Conservation (phyloP, 2,113 vertebrate genomes). For the Micromys minutus region DNA sequence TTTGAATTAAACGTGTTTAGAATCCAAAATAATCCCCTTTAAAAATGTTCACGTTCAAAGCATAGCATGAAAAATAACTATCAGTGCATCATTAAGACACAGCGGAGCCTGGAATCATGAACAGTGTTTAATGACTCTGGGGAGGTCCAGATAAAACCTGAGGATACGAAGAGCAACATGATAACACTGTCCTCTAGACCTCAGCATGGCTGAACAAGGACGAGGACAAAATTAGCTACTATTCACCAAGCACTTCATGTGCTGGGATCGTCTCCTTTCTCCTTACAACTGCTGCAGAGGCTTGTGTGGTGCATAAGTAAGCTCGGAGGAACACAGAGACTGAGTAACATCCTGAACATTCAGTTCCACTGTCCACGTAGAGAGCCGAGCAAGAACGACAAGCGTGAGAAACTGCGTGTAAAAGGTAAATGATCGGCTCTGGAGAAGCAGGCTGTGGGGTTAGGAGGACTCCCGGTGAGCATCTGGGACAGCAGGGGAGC, state of each 20-base stretch:
- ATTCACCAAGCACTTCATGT: neutral
- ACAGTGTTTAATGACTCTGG: conserved; percentile 22
- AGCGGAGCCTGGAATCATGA: conserved; percentile 53
- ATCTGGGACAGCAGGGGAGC: neutral
- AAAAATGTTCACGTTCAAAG: conserved; percentile 46
- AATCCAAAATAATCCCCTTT: conserved; percentile 17
- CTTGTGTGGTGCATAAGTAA: neutral
- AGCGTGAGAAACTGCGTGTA: neutral
- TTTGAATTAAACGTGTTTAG: conserved; percentile 16
- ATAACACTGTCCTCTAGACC: neutral
- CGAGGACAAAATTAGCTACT: neutral
- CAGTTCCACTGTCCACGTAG: neutral
- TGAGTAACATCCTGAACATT: neutral
- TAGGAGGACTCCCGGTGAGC: conserved; percentile 23
- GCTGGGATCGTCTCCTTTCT: neutral
- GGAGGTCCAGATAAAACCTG: neutral
- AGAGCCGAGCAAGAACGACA: conserved; percentile 20
- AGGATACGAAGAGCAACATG: conserved; percentile 9
- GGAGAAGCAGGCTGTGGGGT: neutral
- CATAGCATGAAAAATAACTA: neutral
- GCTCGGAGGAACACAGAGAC: conserved; percentile 20
- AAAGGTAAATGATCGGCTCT: neutral
- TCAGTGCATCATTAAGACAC: neutral
- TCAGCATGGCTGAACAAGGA: neutral
- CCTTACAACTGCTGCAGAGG: conserved; percentile 18